Base-by-base conservation (phyloP, 1,140 invertebrate species). In the Drosophila obscura region DNA sequence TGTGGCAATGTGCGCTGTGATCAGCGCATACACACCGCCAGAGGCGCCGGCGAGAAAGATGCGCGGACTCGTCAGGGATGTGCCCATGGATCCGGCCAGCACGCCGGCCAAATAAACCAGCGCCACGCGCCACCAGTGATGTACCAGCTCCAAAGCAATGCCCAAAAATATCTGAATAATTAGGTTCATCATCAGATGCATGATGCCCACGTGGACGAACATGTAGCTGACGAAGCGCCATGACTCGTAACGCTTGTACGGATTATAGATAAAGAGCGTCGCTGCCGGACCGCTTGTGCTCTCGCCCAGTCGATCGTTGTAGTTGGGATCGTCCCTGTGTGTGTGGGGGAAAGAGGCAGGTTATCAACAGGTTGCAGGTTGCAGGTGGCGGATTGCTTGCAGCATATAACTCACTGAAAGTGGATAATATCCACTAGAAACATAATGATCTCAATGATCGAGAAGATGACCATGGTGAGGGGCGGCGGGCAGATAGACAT, bases 211-310 rank as follows among this genome's bases (percentile, higher is more conserved):
- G 92, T 99, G 98, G 39, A 99, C 98, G 90, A 99, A 96, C 97
- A 99, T 99, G 91, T 99, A 99, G 1, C 97, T 96, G 7, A 99
- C 51, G 91, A 96, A 99, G 78, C 98, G 94, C 97, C 97, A 99
- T 0, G 95, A 95, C 93, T 99, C 95, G 56, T 95, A 95, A 68
- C 98, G 94, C 80, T 96, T 95, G 71, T 95, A 94, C 0, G 98
- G 98, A 93, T 97, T 96, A 92, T 98, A 99, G 72, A 99, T 97
- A 58, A 99, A 95, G 3, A 95, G 83, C 9, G 93, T 94, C 2
- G 96, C 95, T 24, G 95, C 94, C 15, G 96, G 96, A n/a, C 96
- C 96, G 26, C 92, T 93, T n/a, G 93, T 93, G 67, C 73, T 92
- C 73, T 72, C 92, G 62, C 65, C 91, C 73, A 92, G 92, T 67